A percentile compares a stretch with the other conserved stretches of the same genome.
Conservation (phyloP, 53 echinoderm and acorn worm genomes). For the Stichopus horrens region DNA sequence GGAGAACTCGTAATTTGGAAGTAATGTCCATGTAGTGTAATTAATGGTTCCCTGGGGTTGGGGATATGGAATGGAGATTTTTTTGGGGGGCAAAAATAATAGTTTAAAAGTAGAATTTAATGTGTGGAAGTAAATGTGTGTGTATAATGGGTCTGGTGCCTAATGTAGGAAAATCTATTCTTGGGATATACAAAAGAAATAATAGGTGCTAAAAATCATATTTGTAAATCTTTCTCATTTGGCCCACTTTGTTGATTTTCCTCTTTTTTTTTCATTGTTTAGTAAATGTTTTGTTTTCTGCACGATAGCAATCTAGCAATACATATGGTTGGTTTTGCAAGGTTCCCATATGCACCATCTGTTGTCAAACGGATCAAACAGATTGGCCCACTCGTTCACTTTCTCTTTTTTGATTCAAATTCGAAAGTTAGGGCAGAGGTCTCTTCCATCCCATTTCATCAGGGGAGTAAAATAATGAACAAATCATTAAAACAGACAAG, state of each 20-base stretch:
- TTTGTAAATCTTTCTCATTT: not conserved
- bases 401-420: too few relatives aligned
- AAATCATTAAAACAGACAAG: too few relatives aligned
- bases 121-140: not conserved
- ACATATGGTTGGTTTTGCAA: too few relatives aligned
- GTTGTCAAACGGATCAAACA: too few relatives aligned
- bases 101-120: not conserved
- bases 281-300: too few relatives aligned
- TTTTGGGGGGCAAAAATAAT: not conserved
- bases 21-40: not conserved
- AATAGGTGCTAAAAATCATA: too few relatives aligned
- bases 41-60: not conserved
- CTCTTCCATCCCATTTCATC: too few relatives aligned
- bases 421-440: too few relatives aligned
- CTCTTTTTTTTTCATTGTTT: not conserved
- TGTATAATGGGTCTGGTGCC: not conserved
- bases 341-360: too few relatives aligned
- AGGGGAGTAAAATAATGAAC: too few relatives aligned
- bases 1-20: not conserved
- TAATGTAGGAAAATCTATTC: not conserved
- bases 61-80: not conserved
- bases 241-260: not conserved
- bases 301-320: too few relatives aligned
- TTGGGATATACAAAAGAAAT: not conserved
- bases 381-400: too few relatives aligned